phyloP scores from a whole-genome alignment of 2,113 vertebrate genomes.

The Turnix velox region DNA sequence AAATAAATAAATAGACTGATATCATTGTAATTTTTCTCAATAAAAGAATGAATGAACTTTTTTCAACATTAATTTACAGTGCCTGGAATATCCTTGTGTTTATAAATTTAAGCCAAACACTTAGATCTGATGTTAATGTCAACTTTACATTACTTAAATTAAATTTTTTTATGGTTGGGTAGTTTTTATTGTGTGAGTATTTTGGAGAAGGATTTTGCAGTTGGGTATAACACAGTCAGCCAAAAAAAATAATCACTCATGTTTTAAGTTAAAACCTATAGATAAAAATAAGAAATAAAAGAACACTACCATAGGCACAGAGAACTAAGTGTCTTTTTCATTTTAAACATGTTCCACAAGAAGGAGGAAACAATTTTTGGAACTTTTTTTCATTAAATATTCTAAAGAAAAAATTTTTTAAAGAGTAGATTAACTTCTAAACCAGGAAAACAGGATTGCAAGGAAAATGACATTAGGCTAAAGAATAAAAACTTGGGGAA shows the following conservation, averaged over 20 bases:
- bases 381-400: not conserved
- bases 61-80: not conserved
- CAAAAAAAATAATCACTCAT: not conserved
- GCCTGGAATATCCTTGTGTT: not conserved
- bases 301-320: not conserved
- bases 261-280: not conserved
- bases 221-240: not conserved
- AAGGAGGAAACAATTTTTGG: not conserved
- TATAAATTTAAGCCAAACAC: not conserved
- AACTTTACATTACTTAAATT: conserved; percentile 7
- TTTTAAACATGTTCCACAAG: not conserved
- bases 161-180: not conserved
- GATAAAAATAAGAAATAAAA: not conserved
- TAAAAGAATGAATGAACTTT: not conserved
- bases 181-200: not conserved
- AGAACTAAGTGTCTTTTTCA: not conserved
- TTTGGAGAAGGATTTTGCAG: not conserved
- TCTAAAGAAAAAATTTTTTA: not conserved
- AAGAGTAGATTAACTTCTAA: not conserved
- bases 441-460: not conserved
- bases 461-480: not conserved
- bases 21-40: not conserved
- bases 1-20: not conserved
- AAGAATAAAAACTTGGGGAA: not conserved
- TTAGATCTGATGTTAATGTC: not conserved